Evolutionary conservation across 1,140 invertebrate species (phyloP).

Genomic region (Lasaia peninsularis): DNA sequence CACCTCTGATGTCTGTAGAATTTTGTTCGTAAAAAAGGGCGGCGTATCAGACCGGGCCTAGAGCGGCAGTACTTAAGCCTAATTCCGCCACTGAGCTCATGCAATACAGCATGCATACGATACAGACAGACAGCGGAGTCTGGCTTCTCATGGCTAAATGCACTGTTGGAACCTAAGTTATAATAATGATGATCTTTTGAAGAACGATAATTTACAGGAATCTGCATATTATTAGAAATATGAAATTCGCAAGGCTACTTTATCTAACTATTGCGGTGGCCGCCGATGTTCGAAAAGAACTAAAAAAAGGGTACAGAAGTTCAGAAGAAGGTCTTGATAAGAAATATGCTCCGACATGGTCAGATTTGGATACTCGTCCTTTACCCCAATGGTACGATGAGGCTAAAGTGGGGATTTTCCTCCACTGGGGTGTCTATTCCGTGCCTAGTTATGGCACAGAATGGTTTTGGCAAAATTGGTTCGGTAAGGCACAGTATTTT

Average conservation of each 20-base stretch:
- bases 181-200: too few relatives aligned
- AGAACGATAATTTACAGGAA: not conserved
- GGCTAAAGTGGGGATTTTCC: constrained; percentile 94
- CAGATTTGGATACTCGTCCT: constrained; percentile 88
- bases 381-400: constrained; percentile 93
- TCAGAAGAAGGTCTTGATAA: constrained; percentile 6
- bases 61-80: too few relatives aligned
- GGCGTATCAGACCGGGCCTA: too few relatives aligned
- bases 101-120: too few relatives aligned
- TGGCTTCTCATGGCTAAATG: too few relatives aligned
- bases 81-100: too few relatives aligned
- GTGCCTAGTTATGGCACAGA: constrained; percentile 91
- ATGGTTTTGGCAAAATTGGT: constrained; percentile 93
- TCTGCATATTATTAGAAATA: not conserved
- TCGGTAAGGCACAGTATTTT: constrained; percentile 75
- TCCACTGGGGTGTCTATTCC: constrained; percentile 96
- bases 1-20: too few relatives aligned
- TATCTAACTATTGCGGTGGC: not conserved
- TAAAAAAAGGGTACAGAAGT: too few relatives aligned
- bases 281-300: too few relatives aligned
- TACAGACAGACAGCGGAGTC: too few relatives aligned
- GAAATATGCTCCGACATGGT: constrained; percentile 82
- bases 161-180: too few relatives aligned
- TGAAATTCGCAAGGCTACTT: not conserved
- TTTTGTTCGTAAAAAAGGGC: too few relatives aligned